These are phyloP conservation scores for Trinectes maculatus DNA, from an alignment of 2,113 vertebrate species.

Conservation along the genomic window DNA sequence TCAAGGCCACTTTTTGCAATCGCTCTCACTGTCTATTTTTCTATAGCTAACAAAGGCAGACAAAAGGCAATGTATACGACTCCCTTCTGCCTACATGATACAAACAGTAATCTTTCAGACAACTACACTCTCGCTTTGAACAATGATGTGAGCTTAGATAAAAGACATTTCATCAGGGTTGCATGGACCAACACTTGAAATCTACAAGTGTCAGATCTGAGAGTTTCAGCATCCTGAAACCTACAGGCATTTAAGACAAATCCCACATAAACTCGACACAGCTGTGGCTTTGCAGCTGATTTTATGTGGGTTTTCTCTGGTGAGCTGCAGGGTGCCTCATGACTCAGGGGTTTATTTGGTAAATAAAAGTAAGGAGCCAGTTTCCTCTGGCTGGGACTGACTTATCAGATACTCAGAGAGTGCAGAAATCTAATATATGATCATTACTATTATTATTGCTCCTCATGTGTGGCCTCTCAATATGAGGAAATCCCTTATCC, in stretches of 20 bases:
- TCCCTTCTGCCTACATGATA: background rate
- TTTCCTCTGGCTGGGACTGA: slow-evolving; percentile 12
- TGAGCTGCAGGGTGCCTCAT: slow-evolving; percentile 7
- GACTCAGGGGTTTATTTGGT: slow-evolving; percentile 29
- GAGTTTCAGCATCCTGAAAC: slow-evolving; percentile 5
- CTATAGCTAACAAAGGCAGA: no score
- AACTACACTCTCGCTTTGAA: slow-evolving; percentile 10
- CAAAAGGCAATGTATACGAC: no score
- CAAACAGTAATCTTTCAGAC: background rate
- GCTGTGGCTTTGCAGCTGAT: slow-evolving; percentile 1
- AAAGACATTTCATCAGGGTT: slow-evolving; percentile 51
- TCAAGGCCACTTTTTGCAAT: background rate
- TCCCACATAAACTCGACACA: slow-evolving; percentile 27
- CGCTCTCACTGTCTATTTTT: background rate
- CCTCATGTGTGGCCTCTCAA: background rate
- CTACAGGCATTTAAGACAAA: slow-evolving; percentile 28
- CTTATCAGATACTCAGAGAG: slow-evolving; percentile 11
- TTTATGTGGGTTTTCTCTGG: slow-evolving; percentile 22
- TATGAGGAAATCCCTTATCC: slow-evolving; percentile 5
- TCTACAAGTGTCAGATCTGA: slow-evolving; percentile 30
- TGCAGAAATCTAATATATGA: background rate
- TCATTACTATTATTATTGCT: slow-evolving; percentile 1
- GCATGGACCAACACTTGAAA: slow-evolving; percentile 4
- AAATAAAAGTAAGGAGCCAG: background rate
- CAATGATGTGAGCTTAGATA: slow-evolving; percentile 4